Evolutionary conservation across 2,888 invertebrate species (phyloP), one percentile per base, ranked within the genome.

Genomic region (Acronicta alni): DNA sequence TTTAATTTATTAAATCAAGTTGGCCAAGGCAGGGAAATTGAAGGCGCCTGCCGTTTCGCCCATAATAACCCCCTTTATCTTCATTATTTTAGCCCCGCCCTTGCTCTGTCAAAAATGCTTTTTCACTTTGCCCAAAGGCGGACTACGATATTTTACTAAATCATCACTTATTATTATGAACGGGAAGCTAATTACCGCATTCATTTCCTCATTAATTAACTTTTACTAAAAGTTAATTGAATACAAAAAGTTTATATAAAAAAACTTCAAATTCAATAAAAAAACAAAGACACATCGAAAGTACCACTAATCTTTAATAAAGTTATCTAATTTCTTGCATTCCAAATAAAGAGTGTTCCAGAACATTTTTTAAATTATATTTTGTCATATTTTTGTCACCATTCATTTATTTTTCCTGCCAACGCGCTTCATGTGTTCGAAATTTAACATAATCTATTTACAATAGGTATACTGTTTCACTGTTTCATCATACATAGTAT

Each of bases 1-100:
- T 74, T 74, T 77, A 77, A 74, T 74, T 77, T 74, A 77, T 77
- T 60, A 74, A 74, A 74, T 73, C 54, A 74, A 63, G 66, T 66
- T 58, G 35, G 53, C 45, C 43, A 38, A 49, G 54, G 47, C 57
- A 58, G 55, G 57, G 56, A 65, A 67, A 75, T 75, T 68, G 72
- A 71, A 77, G 64, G 67, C 59, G 61, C 48, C 52, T 67, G 49
- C 75, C 54, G 55, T 75, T 77, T 62, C 49, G 23, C 52, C 30
- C 56, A 65, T 77, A 75, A 75, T 77, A 70, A 58, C 61, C 44
- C 52, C 59, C 60, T 75, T 75, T 72, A 53, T 75, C 75, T 77
- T 77, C 75, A 75, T 75, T 75, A 75, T 63, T 57, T 57, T 41
- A 14, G 55, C 68, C 63, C 62, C 78, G 58, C 75, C 75, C 47